These are phyloP conservation scores for Megalops cyprinoides DNA, from an alignment of 2,797 vertebrate species.

Conservation along the genomic window DNA sequence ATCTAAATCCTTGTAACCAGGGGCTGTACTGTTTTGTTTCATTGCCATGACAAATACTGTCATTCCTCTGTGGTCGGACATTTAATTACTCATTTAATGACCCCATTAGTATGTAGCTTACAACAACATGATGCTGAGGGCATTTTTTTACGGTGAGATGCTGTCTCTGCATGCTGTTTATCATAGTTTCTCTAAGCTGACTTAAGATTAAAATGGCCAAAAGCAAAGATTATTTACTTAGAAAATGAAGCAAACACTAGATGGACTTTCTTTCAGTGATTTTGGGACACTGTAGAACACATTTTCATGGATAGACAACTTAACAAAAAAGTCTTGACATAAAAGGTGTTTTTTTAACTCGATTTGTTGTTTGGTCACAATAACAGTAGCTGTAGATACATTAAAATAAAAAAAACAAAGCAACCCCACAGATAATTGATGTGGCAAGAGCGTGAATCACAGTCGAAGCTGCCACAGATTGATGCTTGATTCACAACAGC, in stretches of 20 bases:
- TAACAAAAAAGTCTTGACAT: conserved; percentile 1
- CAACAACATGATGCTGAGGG: neutral
- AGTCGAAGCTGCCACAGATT: neutral
- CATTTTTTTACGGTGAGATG: neutral
- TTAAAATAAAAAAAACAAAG: neutral
- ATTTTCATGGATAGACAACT: conserved; percentile 5
- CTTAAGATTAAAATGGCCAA: too few relatives aligned
- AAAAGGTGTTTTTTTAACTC: neutral
- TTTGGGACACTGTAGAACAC: neutral
- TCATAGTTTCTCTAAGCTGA: neutral
- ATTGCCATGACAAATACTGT: neutral
- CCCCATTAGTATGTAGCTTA: neutral
- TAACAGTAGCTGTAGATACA: neutral
- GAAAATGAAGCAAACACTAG: too few relatives aligned
- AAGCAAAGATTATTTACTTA: too few relatives aligned
- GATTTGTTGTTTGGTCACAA: neutral
- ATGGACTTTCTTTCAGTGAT: too few relatives aligned
- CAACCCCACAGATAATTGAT: neutral
- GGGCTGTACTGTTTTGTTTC: conserved; percentile 20
- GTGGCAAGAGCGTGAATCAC: conserved; percentile 17
- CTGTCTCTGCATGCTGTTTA: too few relatives aligned
- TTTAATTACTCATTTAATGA: too few relatives aligned
- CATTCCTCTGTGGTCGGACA: too few relatives aligned
- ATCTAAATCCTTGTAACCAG: too few relatives aligned
- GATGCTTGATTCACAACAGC: neutral